Base-by-base conservation (phyloP, 2,888 invertebrate species). In the Achlya flavicornis region DNA sequence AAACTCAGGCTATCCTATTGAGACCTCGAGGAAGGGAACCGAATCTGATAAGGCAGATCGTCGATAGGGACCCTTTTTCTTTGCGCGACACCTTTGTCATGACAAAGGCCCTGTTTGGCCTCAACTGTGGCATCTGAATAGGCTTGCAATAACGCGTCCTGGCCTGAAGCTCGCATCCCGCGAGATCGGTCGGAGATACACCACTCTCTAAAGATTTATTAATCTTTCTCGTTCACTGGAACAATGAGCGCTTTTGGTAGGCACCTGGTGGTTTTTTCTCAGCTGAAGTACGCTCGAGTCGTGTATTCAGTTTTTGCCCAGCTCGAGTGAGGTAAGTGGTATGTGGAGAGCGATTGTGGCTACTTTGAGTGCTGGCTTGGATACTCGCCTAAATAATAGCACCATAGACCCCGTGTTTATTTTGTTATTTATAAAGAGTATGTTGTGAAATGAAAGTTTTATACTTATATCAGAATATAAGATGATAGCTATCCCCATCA, bases 51-150 rank as follows among this genome's bases (percentile, higher is more conserved):
- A 93, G 91, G 90, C 73, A 88, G 92, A 93, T 93, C 90, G 89
- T 85, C 87, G 93, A 93, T 93, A 92, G 87, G 88, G 88, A 84
- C 89, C 91, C 90, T 92, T 93, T 93, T 93, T 92, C 93, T 92
- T 92, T 88, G 84, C 89, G 87, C 92, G 92, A 93, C 93, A 93
- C 93, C 92, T 93, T 93, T 92, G 93, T 92, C 92, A 92, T 90
- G 86, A 93, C 93, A 93, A 93, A 92, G 84, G 88, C 87, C 83
- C 91, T 93, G 92, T 93, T 92, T 91, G 90, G 91, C 87, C 89
- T 90, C 85, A 86, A 86, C 88, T 83, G 86, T 93, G 93, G 93
- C 93, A 91, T 92, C 88, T 93, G 92, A 93, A 93, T 93, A 87
- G 93, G 89, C 90, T 88, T 87, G 92, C 92, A 92, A 93, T 93